Evolutionary conservation across 2,888 invertebrate species (phyloP).

Genomic region (Epistrophe eligans): DNA sequence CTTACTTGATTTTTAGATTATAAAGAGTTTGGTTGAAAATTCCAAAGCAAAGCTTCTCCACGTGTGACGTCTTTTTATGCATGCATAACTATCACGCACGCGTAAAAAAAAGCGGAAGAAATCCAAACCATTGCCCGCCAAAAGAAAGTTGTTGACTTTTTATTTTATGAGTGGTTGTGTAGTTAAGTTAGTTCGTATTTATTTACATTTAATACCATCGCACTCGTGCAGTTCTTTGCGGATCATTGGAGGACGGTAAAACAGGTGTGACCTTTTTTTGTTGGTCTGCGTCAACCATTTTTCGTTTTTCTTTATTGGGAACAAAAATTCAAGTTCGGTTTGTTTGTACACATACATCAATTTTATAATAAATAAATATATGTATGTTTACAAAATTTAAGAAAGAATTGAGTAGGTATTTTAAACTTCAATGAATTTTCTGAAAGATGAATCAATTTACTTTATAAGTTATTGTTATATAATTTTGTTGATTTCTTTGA

Average conservation of each 20-base stretch:
- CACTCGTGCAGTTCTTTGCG: conserved; percentile 23
- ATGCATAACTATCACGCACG: conserved; percentile 18
- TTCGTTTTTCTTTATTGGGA: neutral
- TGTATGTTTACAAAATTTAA: neutral
- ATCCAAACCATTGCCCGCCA: conserved; percentile 57
- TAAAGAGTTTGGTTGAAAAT: conserved; percentile 1
- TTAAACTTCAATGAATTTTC: neutral
- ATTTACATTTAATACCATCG: conserved; percentile 19
- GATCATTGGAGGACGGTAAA: conserved; percentile 17
- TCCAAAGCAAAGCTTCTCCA: conserved; percentile 19
- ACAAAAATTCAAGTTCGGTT: conserved; percentile 8
- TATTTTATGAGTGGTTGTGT: conserved; percentile 23
- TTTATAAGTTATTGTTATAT: neutral
- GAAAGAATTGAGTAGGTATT: neutral
- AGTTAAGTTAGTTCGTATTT: conserved; percentile 16
- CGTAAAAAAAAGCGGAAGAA: conserved; percentile 53
- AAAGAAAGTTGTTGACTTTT: conserved; percentile 73
- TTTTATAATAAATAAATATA: no score
- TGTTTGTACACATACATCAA: neutral
- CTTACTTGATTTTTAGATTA: neutral
- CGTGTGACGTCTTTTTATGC: conserved; percentile 14
- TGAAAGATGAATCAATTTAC: neutral
- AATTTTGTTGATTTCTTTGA: neutral
- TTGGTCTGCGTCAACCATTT: neutral
- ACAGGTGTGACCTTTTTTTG: conserved; percentile 30